Evolutionary conservation across 1,140 invertebrate species (phyloP).

Genomic region (Augochlora pura): DNA sequence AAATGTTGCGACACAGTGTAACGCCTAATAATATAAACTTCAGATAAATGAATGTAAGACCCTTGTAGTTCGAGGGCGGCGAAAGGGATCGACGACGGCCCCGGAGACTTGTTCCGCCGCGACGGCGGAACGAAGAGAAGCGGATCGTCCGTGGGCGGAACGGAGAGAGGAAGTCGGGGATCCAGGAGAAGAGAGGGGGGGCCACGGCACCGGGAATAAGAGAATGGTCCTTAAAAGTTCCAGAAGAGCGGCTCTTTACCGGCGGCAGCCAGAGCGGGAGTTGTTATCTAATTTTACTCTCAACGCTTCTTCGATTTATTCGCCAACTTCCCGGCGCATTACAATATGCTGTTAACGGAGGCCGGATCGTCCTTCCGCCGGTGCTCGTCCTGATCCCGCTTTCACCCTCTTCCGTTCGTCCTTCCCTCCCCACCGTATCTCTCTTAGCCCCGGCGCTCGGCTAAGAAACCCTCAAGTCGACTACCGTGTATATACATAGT

Average conservation of each 20-base stretch:
- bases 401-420: constrained; percentile 29
- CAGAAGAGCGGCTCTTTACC: constrained; percentile 72
- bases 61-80: constrained; percentile 43
- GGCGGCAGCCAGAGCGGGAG: constrained; percentile 71
- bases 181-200: constrained; percentile 32
- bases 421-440: too few relatives aligned
- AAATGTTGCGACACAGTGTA: constrained; percentile 69
- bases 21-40: constrained; percentile 76
- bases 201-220: constrained; percentile 66
- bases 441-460: constrained; percentile 3
- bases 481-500: constrained; percentile 10
- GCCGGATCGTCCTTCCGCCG: constrained; percentile 69
- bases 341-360: constrained; percentile 79
- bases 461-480: constrained; percentile 15
- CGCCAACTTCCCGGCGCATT: constrained; percentile 79
- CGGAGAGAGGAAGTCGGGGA: constrained; percentile 17
- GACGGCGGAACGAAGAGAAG: background rate
- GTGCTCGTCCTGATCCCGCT: constrained; percentile 46
- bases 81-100: constrained; percentile 29
- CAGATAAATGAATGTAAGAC: constrained; percentile 61
- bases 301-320: constrained; percentile 81
- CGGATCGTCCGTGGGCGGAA: background rate
- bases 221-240: constrained; percentile 80
- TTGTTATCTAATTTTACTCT: constrained; percentile 81
- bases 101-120: constrained; percentile 3